Evolutionary conservation across 2,113 vertebrate species (phyloP).

Genomic region (Atlantisia rogersi): DNA sequence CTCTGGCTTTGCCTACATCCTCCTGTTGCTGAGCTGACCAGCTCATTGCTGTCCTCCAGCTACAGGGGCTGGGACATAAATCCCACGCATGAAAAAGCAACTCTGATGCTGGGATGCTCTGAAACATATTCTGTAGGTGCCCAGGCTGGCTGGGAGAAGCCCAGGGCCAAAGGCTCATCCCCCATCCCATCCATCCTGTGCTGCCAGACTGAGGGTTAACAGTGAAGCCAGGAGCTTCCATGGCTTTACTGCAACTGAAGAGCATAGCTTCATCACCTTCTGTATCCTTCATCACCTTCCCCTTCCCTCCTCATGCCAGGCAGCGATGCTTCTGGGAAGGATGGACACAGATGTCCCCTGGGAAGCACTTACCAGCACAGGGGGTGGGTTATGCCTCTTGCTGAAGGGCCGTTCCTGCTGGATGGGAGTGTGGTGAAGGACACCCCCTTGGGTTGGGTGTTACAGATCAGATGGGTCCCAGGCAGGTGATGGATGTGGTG

Average conservation of each 20-base stretch:
- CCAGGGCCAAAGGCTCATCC: neutral
- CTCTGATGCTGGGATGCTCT: neutral
- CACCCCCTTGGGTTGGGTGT: no score
- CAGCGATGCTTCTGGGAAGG: neutral
- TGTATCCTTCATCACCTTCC: neutral
- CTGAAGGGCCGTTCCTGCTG: neutral
- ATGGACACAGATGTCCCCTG: neutral
- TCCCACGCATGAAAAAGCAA: accelerated
- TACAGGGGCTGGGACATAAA: neutral
- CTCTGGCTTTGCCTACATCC: neutral
- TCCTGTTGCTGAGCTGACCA: neutral
- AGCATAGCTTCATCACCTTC: neutral
- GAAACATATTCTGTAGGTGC: neutral
- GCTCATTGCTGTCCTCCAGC: neutral
- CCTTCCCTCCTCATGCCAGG: neutral
- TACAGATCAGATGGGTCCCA: neutral
- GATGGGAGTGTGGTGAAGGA: accelerated
- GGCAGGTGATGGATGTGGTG: accelerated
- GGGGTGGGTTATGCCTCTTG: neutral
- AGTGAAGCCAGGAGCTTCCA: accelerated
- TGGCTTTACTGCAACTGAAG: neutral
- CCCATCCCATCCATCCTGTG: accelerated
- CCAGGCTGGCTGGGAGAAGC: neutral
- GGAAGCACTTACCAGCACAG: neutral
- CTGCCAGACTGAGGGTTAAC: accelerated